Base-by-base conservation (phyloP, 2,888 invertebrate species). In the Thereva nobilitata region DNA sequence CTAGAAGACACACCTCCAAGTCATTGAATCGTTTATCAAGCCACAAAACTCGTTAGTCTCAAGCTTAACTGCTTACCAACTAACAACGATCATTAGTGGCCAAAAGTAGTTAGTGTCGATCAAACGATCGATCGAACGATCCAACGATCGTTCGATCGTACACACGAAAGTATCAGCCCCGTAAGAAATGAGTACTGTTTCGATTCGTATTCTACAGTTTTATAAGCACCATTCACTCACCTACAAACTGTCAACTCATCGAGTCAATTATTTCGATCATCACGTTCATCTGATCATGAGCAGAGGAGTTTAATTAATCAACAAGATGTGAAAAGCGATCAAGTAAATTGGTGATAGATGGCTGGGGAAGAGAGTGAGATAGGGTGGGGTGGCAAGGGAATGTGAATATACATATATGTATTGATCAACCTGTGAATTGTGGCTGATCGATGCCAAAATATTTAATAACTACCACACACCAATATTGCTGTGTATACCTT, bases 201-300 rank as follows among this genome's bases (percentile, higher is more conserved):
- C 38, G 38, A 12, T 49, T 49, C 45, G 38, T 23, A 23, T 23
- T 23, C 23, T 23, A 23, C 23, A 23, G 23, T 23, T 23, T 23
- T 23, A 23, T 23, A 23, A 23, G 23, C 38, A 45, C 12, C 45
- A 49, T 47, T 40, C 59, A 59, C 47, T 59, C 45, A 40, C 12
- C 4, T 41, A 23, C 23, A 65, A 65, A 65, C 10, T 65, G 65
- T 65, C 65, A 65, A 65, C 65, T 65, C 65, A 65, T 65, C 65
- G 35, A 65, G 53, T 65, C 65, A 65, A 65, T 65, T 65, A 65
- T 65, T 65, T 65, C 56, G 65, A 65, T 65, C 65, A 65, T 55
- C 65, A 65, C 65, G 65, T 65, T 56, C 55, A 55, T 55, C 55
- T 55, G 65, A 65, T 65, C 65, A 65, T 65, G 65, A 65, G 65